phyloP scores from a whole-genome alignment of 2,888 invertebrate genomes.

The Lasioglossum lativentre region DNA sequence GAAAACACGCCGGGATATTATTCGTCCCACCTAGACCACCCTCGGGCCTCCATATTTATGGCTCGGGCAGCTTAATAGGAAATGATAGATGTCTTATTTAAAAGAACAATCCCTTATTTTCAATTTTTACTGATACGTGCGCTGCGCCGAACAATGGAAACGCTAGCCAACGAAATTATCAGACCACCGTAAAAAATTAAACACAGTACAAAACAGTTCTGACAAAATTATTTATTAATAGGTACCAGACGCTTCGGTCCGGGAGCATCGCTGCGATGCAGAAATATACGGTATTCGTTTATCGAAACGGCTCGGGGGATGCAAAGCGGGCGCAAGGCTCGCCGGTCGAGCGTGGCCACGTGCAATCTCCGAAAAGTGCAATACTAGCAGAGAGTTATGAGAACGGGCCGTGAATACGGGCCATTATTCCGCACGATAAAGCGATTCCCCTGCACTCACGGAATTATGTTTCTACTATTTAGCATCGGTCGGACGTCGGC shows the following conservation, averaged over 20 bases:
- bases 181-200: not conserved
- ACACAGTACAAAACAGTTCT: not conserved
- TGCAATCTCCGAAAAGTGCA: constrained; percentile 78
- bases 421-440: constrained; percentile 84
- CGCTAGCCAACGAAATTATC: not conserved
- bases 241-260: not conserved
- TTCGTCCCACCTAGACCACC: constrained; percentile 77
- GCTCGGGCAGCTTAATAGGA: constrained; percentile 53
- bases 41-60: constrained; percentile 77
- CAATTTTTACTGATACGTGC: not conserved
- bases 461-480: constrained; percentile 81
- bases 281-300: not conserved
- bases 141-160: not conserved
- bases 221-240: not conserved
- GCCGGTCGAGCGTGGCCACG: constrained; percentile 56
- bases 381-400: constrained; percentile 77
- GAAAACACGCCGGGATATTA: constrained; percentile 82
- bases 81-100: constrained; percentile 50
- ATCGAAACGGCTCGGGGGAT: not conserved
- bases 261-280: not conserved
- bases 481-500: constrained; percentile 74
- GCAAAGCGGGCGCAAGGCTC: not conserved
- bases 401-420: constrained; percentile 77
- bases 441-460: constrained; percentile 80
- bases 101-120: constrained; percentile 1